Evolutionary conservation across 2,888 invertebrate species (phyloP).

Genomic region (Drosophila borealis): DNA sequence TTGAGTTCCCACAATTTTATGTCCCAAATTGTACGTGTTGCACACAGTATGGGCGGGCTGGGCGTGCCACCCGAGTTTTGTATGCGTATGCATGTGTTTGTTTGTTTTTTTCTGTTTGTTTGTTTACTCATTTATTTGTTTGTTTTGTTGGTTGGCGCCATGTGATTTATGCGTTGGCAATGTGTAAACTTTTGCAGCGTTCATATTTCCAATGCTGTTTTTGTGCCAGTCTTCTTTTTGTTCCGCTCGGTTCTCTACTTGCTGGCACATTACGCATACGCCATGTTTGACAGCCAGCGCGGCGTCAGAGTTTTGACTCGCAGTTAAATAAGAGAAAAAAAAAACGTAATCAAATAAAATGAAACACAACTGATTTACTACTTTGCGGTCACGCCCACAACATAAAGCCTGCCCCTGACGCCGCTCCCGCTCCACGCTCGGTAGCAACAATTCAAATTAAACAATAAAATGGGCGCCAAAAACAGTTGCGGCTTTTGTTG

Average conservation of each 20-base stretch:
- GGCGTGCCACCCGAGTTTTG: slow-evolving; percentile 17
- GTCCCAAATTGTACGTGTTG: slow-evolving; percentile 70
- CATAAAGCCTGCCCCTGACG: neutral
- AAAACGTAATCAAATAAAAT: neutral
- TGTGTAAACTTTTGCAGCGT: slow-evolving; percentile 62
- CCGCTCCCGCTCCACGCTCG: neutral
- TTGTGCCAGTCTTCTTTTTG: slow-evolving; percentile 13
- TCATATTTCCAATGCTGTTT: slow-evolving; percentile 52
- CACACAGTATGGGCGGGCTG: slow-evolving; percentile 28
- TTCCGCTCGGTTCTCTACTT: neutral
- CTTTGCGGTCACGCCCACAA: slow-evolving; percentile 22
- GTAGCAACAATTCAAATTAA: slow-evolving; percentile 61
- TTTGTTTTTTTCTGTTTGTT: slow-evolving; percentile 9
- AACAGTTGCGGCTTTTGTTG: slow-evolving; percentile 47
- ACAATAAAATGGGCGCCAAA: slow-evolving; percentile 64
- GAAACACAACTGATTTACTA: slow-evolving; percentile 46
- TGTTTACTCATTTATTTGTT: slow-evolving; percentile 29
- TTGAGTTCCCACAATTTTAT: slow-evolving; percentile 72
- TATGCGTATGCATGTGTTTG: slow-evolving; percentile 7
- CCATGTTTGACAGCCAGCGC: slow-evolving; percentile 32
- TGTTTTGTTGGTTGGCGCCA: slow-evolving; percentile 30
- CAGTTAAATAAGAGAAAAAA: slow-evolving; percentile 10
- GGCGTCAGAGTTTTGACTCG: slow-evolving; percentile 11
- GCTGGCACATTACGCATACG: slow-evolving; percentile 50
- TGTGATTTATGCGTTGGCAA: slow-evolving; percentile 68